phyloP scores from a whole-genome alignment of 2,113 vertebrate species.

The Prionailurus bengalensis region DNA sequence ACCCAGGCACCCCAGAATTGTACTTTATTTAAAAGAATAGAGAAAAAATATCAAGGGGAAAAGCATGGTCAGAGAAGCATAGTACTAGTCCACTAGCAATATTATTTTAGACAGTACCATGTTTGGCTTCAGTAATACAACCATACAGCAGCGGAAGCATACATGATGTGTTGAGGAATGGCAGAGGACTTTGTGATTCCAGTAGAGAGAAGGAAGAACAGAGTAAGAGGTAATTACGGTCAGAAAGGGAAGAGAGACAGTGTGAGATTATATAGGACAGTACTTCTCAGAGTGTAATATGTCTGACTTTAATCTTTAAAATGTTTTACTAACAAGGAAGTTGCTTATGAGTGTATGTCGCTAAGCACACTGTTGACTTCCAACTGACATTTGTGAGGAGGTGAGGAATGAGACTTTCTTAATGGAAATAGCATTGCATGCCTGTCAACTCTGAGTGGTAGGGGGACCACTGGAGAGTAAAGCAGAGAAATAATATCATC shows the following conservation, averaged over 20 bases:
- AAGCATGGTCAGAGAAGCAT: background rate
- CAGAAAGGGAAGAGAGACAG: background rate
- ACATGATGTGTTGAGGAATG: background rate
- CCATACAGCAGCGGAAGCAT: background rate
- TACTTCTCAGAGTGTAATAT: background rate
- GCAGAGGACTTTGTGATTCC: background rate
- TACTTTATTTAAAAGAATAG: constrained; percentile 14
- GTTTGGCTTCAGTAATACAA: background rate
- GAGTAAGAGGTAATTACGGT: background rate
- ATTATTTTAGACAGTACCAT: background rate
- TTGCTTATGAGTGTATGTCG: background rate
- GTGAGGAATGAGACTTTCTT: background rate
- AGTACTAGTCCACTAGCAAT: background rate
- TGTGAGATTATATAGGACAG: background rate
- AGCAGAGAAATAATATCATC: constrained; percentile 19
- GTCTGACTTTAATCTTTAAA: constrained; percentile 37
- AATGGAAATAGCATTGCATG: background rate
- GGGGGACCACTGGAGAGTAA: background rate
- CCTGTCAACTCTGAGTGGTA: constrained; percentile 1
- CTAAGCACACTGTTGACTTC: constrained; percentile 4
- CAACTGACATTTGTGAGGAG: background rate
- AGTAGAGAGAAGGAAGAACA: background rate
- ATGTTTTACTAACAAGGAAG: background rate
- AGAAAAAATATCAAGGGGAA: background rate
- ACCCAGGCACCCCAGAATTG: too few species aligned